Evolutionary conservation across 1,140 invertebrate species (phyloP).

Genomic region (Adelges cooleyi): DNA sequence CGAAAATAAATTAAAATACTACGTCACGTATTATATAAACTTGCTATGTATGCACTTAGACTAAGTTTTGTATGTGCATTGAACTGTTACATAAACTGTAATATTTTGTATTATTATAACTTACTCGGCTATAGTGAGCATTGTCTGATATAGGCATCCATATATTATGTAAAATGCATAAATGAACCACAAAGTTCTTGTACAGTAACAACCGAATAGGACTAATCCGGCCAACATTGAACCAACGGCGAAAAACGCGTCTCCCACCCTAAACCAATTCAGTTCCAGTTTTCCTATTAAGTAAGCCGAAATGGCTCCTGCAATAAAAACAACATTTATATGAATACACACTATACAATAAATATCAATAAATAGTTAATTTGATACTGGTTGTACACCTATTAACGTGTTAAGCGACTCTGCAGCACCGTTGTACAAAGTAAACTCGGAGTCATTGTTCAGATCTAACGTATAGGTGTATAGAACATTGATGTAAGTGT

Average conservation of each 20-base stretch:
- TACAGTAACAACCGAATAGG: constrained; percentile 49
- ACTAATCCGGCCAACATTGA: constrained; percentile 45
- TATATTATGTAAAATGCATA: constrained; percentile 65
- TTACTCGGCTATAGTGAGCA: constrained; percentile 72
- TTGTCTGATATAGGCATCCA: constrained; percentile 65
- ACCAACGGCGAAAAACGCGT: neutral
- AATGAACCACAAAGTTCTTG: constrained; percentile 52
- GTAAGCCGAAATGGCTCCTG: constrained; percentile 8
- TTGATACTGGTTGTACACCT: neutral
- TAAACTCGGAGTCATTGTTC: neutral
- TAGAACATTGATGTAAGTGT: neutral
- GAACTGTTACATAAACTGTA: too few relatives aligned
- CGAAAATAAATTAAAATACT: too few relatives aligned
- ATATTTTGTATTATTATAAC: too few relatives aligned
- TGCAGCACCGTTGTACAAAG: constrained; percentile 17
- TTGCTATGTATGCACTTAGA: too few relatives aligned
- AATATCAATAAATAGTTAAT: too few relatives aligned
- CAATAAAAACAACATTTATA: neutral
- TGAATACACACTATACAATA: too few relatives aligned
- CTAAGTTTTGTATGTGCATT: too few relatives aligned
- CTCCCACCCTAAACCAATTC: neutral
- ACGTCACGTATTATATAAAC: too few relatives aligned
- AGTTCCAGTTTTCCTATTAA: neutral
- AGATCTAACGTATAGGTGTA: neutral
- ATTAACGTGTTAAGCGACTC: constrained; percentile 7